Percentiles rank a stretch among this genome's conserved stretches.
phyloP scores from a whole-genome alignment of 2,797 vertebrate genomes.

The Euphonia xanthogaster region DNA sequence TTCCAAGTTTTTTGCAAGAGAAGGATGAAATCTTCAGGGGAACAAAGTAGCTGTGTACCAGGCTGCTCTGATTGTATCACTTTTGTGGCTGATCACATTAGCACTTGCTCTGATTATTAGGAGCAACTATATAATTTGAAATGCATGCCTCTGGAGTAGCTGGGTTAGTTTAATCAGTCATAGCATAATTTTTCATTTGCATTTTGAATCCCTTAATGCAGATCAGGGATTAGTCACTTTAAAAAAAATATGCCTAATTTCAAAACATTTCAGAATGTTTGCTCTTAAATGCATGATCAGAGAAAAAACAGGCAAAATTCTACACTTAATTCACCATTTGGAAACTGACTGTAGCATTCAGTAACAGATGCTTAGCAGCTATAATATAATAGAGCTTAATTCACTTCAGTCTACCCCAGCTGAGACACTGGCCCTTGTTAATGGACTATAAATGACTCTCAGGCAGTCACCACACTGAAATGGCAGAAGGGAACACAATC shows the following conservation, averaged over 20 bases:
- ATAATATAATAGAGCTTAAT: not conserved
- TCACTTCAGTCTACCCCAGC: not conserved
- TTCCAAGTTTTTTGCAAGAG: not conserved
- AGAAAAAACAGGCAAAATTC: not conserved
- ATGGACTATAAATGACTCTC: not conserved
- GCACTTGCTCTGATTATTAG: conserved; percentile 43
- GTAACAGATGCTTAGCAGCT: not conserved
- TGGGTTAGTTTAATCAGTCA: conserved; percentile 34
- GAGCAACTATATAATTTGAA: not conserved
- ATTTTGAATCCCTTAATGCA: conserved; percentile 25
- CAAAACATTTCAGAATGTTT: not conserved
- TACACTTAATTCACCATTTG: not conserved
- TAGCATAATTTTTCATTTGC: conserved; percentile 11
- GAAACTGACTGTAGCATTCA: not conserved
- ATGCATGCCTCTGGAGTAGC: not conserved
- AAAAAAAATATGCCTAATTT: not conserved
- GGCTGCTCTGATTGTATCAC: not conserved
- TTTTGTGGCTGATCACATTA: conserved; percentile 16
- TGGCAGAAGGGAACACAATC: not conserved
- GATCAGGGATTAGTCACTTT: not conserved
- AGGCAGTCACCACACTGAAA: not conserved
- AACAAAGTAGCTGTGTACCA: not conserved
- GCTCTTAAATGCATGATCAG: not conserved
- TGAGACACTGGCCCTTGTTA: not conserved
- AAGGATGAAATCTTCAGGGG: not conserved